Evolutionary conservation across 2,797 vertebrate species (phyloP).

Genomic region (Artibeus lituratus): DNA sequence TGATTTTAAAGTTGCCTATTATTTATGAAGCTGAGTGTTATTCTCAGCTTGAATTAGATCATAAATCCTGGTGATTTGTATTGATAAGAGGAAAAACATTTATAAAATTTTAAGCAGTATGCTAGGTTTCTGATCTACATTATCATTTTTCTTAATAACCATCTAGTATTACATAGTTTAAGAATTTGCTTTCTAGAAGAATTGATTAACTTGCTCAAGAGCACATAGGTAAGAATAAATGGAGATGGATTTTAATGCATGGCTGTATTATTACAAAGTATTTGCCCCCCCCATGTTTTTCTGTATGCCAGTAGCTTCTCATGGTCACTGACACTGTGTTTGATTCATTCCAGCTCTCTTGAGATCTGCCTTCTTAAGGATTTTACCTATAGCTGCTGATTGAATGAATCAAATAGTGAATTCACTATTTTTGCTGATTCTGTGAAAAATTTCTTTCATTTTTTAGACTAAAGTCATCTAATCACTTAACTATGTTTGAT

Average conservation of each 20-base stretch:
- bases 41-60: slow-evolving; percentile 55
- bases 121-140: not conserved
- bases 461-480: not conserved
- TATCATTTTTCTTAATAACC: not conserved
- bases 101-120: not conserved
- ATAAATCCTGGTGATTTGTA: slow-evolving; percentile 33
- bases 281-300: not conserved
- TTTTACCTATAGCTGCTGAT: not conserved
- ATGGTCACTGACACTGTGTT: not conserved
- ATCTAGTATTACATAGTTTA: not conserved
- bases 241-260: not conserved
- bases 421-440: not conserved
- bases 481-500: not conserved
- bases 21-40: slow-evolving; percentile 37
- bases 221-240: not conserved
- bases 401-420: not conserved
- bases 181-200: not conserved
- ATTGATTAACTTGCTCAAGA: not conserved
- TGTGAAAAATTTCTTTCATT: not conserved
- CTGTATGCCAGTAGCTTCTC: not conserved
- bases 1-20: slow-evolving; percentile 18
- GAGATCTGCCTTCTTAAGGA: not conserved
- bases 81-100: slow-evolving; percentile 11
- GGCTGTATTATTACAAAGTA: not conserved
- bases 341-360: not conserved